Percentiles rank a stretch among this genome's conserved stretches.
Conservation (phyloP, 1,140 invertebrate species). For the Manduca sexta region DNA sequence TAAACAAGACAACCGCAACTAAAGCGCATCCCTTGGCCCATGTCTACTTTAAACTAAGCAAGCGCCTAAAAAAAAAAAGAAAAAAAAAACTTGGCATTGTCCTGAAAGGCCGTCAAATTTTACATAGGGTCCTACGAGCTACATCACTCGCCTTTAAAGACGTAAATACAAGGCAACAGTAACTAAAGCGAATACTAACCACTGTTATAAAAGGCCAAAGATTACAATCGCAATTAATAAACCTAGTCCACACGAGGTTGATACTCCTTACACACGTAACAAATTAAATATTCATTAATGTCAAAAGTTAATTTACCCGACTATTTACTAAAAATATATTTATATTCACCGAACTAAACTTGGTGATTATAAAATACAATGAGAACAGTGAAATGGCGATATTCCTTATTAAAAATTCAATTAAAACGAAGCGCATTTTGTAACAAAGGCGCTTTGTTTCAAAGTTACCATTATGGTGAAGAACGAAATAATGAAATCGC, state of each 20-base stretch:
- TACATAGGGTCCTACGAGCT: too few species aligned
- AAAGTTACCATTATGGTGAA: background rate
- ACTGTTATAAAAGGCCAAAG: too few species aligned
- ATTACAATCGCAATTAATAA: background rate
- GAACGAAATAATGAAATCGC: slow-evolving; percentile 9
- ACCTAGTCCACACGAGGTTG: slow-evolving; percentile 5
- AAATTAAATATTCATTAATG: slow-evolving; percentile 31
- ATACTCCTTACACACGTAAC: slow-evolving; percentile 16
- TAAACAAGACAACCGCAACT: too few species aligned
- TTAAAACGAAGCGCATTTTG: slow-evolving; percentile 8
- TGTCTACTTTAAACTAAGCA: too few species aligned
- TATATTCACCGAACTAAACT: too few species aligned
- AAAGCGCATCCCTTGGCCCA: too few species aligned
- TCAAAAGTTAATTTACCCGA: slow-evolving; percentile 26
- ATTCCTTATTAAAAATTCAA: slow-evolving; percentile 17
- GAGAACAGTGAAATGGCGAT: slow-evolving; percentile 3
- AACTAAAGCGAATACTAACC: too few species aligned
- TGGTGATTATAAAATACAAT: background rate
- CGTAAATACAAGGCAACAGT: too few species aligned
- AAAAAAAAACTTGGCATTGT: too few species aligned
- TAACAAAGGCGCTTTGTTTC: slow-evolving; percentile 17
- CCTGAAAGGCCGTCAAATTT: too few species aligned
- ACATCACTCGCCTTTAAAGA: too few species aligned
- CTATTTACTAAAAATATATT: slow-evolving; percentile 2
- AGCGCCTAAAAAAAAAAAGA: too few species aligned